Base-by-base conservation (phyloP, 2,888 invertebrate genomes). In the Apamea epomidion region DNA sequence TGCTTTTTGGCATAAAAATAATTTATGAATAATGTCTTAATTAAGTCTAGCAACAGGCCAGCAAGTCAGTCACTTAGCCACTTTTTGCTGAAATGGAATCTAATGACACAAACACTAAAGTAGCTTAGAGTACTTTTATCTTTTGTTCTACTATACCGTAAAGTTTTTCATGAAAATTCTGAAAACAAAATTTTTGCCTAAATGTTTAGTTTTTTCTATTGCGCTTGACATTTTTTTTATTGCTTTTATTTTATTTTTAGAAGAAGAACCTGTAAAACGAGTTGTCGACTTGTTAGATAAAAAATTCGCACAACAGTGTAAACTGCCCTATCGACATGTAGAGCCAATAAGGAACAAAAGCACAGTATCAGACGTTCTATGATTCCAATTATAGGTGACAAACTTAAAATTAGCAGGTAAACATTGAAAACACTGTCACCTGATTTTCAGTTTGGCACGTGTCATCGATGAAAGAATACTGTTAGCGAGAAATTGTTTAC, bases 231-330 rank as follows among this genome's bases (percentile, higher is more conserved):
- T 8, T 10, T n/a, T 18, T 25, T 25, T n/a, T 58, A 60, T 60
- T 60, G 60, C 4, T 45, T 45, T 72, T 73, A 32, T 58, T 37
- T 0, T 54, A 73, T 10, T 83, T 83, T 70, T 74, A 32, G 60
- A 74, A 79, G 37, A 69, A 73, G 74, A 84, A 83, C 78, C 60
- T 42, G 86, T 77, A 45, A 10, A 78, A 84, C 82, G 37, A 68
- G 78, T 83, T 78, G 7, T 25, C 21, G 29, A 29, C 10, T 74
- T 64, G 51, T 37, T 81, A 75, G 81, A 83, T 76, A 88, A 85
- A 86, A 76, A 83, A 85, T 84, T 88, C 64, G 80, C 89, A 83
- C 82, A 77, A 70, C 73, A 72, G 74, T 77, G 83, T 74, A 84
- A 85, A 86, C 76, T 80, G 58, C 42, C 42, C 67, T 77, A 76